Evolutionary conservation across 2,888 invertebrate species (phyloP).

Genomic region (Hedychridium roseum): DNA sequence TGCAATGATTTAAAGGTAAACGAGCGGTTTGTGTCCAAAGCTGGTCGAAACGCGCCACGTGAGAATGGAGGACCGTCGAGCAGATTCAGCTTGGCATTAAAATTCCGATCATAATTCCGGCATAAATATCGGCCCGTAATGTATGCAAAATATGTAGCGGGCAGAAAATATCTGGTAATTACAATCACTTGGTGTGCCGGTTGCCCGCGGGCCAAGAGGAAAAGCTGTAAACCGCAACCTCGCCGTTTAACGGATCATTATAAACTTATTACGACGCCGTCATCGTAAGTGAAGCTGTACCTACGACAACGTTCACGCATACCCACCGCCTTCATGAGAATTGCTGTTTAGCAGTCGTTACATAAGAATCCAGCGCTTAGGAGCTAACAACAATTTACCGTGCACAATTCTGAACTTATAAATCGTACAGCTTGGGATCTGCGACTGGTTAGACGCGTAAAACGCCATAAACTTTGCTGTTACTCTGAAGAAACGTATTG

Average conservation of each 20-base stretch:
- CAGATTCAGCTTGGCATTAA: slow-evolving; percentile 29
- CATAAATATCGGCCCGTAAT: slow-evolving; percentile 45
- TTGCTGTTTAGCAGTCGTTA: slow-evolving; percentile 5
- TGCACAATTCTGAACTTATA: no score
- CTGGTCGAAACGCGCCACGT: neutral
- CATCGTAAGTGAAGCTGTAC: slow-evolving; percentile 15
- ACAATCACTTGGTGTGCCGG: slow-evolving; percentile 40
- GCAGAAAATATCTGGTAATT: slow-evolving; percentile 48
- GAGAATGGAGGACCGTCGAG: no score
- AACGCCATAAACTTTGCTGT: slow-evolving; percentile 1
- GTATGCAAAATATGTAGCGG: slow-evolving; percentile 43
- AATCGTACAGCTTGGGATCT: no score
- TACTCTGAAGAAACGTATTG: neutral
- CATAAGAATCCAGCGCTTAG: slow-evolving; percentile 11
- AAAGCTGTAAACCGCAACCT: slow-evolving; percentile 22
- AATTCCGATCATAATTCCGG: slow-evolving; percentile 44
- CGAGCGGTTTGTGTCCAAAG: no score
- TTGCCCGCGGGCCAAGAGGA: slow-evolving; percentile 25
- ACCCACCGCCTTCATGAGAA: neutral
- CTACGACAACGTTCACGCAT: no score
- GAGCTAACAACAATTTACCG: no score
- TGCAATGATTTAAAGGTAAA: no score
- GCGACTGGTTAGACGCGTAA: no score
- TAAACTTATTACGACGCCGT: slow-evolving; percentile 16
- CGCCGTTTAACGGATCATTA: slow-evolving; percentile 25